Conservation (phyloP, 2,113 vertebrate genomes). For the Dicaeum eximium region DNA sequence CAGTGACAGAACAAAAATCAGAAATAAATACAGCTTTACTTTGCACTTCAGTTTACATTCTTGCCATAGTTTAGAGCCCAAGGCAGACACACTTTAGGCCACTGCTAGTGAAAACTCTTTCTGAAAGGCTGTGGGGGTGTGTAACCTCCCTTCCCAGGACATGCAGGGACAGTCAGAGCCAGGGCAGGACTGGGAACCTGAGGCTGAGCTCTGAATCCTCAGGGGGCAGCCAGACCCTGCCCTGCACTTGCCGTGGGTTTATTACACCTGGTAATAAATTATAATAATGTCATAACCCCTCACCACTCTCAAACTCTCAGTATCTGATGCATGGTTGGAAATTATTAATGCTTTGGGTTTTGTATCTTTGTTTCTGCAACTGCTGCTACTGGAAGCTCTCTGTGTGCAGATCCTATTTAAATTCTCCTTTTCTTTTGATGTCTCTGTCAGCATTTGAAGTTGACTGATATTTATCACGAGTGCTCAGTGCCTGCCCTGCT, state of each 20-base stretch:
- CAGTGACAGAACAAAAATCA: not conserved
- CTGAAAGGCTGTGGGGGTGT: not conserved
- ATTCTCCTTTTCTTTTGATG: conserved; percentile 48
- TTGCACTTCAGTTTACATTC: not conserved
- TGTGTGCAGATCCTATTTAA: conserved; percentile 16
- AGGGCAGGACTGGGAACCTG: not conserved
- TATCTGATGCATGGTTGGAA: not conserved
- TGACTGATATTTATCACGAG: conserved; percentile 38
- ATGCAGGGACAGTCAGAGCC: not conserved
- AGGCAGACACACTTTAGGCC: not conserved
- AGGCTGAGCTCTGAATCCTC: not conserved
- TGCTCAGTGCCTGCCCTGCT: conserved; percentile 19
- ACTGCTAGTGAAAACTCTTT: not conserved
- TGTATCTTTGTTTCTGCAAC: not conserved
- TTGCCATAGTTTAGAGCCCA: not conserved
- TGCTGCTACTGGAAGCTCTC: not conserved
- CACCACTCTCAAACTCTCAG: not conserved
- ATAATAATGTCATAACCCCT: not conserved
- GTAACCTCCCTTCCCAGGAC: not conserved
- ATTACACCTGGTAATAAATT: not conserved
- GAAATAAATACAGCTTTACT: not conserved
- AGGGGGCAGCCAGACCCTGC: not conserved
- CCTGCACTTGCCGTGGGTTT: not conserved
- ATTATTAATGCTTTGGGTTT: not conserved
- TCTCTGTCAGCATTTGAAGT: conserved; percentile 17